A percentile compares a stretch with the other conserved stretches of the same genome.
Evolutionary conservation across 2,888 invertebrate genomes (phyloP).

Genomic region (Oxycera nigricornis): DNA sequence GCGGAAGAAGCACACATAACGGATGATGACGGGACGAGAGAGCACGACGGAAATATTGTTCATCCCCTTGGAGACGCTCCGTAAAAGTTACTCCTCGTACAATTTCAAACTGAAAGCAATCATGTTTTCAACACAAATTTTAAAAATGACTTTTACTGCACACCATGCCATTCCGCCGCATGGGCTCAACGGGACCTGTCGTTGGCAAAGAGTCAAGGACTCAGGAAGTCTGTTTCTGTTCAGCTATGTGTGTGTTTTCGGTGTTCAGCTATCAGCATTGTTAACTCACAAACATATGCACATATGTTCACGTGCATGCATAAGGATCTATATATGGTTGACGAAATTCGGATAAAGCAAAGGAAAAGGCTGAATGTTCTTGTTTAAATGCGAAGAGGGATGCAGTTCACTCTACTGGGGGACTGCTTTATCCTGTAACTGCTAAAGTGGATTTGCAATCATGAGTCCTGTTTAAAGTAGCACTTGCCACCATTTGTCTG

Average conservation of each 20-base stretch:
- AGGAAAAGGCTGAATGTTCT: neutral
- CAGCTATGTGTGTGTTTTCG: neutral
- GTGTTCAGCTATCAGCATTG: neutral
- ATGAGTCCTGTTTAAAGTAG: constrained; percentile 21
- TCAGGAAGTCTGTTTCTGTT: neutral
- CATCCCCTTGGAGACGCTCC: neutral
- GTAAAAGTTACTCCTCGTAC: constrained; percentile 14
- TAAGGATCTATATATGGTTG: neutral
- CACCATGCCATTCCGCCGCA: neutral
- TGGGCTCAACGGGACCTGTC: neutral
- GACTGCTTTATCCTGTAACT: neutral
- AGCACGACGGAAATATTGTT: constrained; percentile 27
- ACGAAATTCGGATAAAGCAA: neutral
- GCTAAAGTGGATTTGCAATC: neutral
- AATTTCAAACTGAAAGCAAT: constrained; percentile 31
- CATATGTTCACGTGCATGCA: neutral
- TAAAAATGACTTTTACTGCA: constrained; percentile 35
- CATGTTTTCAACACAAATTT: constrained; percentile 38
- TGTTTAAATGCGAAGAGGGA: neutral
- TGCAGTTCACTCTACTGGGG: constrained; percentile 1
- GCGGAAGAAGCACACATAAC: neutral
- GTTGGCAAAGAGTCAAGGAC: constrained; percentile 8
- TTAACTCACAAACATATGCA: neutral
- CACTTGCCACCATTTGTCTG: neutral
- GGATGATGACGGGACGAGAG: neutral